Evolutionary conservation across 1,140 invertebrate genomes (phyloP).

Genomic region (Pseudomyrmex pallidus): DNA sequence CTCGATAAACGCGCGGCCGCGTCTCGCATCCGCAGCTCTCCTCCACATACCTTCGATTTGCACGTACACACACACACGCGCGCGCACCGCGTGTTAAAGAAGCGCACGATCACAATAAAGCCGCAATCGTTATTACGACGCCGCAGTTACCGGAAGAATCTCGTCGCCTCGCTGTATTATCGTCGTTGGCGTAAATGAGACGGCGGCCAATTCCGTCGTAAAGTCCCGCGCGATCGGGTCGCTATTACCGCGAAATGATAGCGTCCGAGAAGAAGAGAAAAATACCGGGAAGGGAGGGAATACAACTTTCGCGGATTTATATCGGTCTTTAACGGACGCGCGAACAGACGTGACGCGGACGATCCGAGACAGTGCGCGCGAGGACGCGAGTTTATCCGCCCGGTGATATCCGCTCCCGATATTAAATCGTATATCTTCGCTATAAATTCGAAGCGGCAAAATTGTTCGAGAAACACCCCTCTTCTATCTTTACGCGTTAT

Average conservation of each 20-base stretch:
- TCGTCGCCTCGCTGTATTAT: constrained; percentile 32
- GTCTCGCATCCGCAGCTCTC: background rate
- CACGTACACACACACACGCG: background rate
- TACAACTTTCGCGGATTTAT: constrained; percentile 25
- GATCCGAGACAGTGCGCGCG: constrained; percentile 4
- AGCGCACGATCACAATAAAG: constrained; percentile 32
- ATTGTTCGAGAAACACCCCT: background rate
- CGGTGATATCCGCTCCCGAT: constrained; percentile 13
- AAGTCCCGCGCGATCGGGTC: constrained; percentile 32
- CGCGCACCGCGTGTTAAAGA: background rate
- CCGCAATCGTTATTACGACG: constrained; percentile 46
- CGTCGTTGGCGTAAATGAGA: constrained; percentile 60
- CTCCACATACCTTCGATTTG: background rate
- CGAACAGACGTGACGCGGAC: background rate
- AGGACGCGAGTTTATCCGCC: constrained; percentile 10
- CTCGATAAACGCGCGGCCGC: constrained; percentile 4
- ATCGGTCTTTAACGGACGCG: constrained; percentile 21
- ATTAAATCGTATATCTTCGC: constrained; percentile 22
- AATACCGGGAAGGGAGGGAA: background rate
- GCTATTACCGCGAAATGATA: constrained; percentile 32
- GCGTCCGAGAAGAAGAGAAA: background rate
- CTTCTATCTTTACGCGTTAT: background rate
- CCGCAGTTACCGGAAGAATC: constrained; percentile 39
- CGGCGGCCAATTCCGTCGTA: constrained; percentile 43
- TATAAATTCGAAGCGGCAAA: background rate